Conservation (phyloP, 1,140 invertebrate species). For the Magallana gigas region DNA sequence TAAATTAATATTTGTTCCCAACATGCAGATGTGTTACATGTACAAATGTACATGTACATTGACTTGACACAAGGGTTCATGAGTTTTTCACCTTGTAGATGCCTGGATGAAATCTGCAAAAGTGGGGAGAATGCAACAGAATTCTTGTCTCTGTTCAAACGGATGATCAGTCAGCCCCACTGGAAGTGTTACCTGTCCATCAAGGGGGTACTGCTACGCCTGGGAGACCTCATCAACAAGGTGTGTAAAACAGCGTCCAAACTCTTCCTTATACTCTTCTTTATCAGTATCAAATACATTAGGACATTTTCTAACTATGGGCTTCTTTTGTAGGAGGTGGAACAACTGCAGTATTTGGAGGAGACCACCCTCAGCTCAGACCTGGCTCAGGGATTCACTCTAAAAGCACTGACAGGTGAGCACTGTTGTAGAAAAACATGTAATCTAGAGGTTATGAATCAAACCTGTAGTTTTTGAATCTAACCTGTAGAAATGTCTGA, state of each 20-base stretch:
- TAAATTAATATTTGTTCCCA: background rate
- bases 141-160: slow-evolving; percentile 88
- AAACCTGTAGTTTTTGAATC: too few relatives aligned
- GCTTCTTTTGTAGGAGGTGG: slow-evolving; percentile 84
- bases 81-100: slow-evolving; percentile 79
- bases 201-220: slow-evolving; percentile 88
- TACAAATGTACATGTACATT: background rate
- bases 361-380: slow-evolving; percentile 94
- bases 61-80: background rate
- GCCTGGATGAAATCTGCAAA: slow-evolving; percentile 84
- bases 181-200: slow-evolving; percentile 90
- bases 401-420: slow-evolving; percentile 72
- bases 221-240: slow-evolving; percentile 91
- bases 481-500: too few relatives aligned
- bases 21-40: too few relatives aligned
- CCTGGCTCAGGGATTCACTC: slow-evolving; percentile 89
- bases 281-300: too few relatives aligned
- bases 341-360: slow-evolving; percentile 83
- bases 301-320: background rate
- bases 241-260: slow-evolving; percentile 53
- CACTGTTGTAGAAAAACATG: too few relatives aligned
- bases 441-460: too few relatives aligned
- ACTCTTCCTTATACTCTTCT: too few relatives aligned
- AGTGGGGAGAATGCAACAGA: slow-evolving; percentile 94
- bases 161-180: slow-evolving; percentile 87